Percentiles rank a stretch among this genome's conserved stretches.
Conservation (phyloP, 2,797 vertebrate species). For the Chrysocyon brachyurus region DNA sequence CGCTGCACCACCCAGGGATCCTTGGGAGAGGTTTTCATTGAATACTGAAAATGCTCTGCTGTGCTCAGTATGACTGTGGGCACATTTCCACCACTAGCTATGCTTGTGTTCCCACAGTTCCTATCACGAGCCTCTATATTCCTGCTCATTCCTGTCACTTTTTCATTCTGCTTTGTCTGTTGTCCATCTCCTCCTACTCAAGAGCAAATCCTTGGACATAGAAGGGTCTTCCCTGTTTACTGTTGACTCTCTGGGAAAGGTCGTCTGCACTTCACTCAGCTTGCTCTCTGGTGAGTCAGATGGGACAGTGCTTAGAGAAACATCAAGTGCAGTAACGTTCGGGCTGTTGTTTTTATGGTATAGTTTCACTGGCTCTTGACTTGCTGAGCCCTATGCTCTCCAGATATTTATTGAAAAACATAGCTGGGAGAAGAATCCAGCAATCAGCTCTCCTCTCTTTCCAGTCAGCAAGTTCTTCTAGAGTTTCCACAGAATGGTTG, state of each 20-base stretch:
- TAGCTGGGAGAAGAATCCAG: too few relatives aligned
- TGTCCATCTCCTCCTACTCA: not conserved
- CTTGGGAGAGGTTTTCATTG: not conserved
- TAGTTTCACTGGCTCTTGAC: not conserved
- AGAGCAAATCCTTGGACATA: not conserved
- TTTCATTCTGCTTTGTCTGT: not conserved
- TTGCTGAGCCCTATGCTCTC: not conserved
- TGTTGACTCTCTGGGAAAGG: not conserved
- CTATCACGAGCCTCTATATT: fast-evolving
- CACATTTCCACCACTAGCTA: fast-evolving
- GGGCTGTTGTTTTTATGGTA: not conserved
- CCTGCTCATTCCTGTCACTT: not conserved
- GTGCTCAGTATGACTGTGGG: fast-evolving
- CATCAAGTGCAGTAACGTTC: fast-evolving
- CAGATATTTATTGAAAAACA: not conserved
- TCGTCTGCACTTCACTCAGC: fast-evolving
- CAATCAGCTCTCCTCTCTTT: not conserved
- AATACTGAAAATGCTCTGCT: fast-evolving
- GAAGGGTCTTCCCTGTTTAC: not conserved
- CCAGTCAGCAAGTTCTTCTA: not conserved
- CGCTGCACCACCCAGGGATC: too few relatives aligned
- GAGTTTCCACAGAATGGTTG: not conserved
- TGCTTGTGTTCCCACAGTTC: not conserved
- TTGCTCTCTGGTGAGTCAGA: not conserved
- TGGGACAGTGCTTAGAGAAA: fast-evolving